Evolutionary conservation across 2,113 vertebrate species (phyloP).

Genomic region (Salvelinus namaycush): DNA sequence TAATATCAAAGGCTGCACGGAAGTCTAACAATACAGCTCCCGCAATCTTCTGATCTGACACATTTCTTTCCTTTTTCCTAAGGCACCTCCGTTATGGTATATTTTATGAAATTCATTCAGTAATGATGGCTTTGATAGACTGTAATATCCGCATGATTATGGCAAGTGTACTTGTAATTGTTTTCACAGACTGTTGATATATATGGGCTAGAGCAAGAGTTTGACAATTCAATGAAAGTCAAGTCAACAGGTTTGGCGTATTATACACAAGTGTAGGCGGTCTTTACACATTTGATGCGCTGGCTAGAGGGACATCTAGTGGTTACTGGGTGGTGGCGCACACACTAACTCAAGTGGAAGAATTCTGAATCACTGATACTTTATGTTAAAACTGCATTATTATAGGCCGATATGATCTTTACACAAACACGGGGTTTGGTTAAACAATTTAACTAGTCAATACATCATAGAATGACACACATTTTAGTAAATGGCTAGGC

Average conservation of each 20-base stretch:
- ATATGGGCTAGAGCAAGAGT: no score
- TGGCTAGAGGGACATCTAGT: constrained; percentile 30
- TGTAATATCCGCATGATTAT: not conserved
- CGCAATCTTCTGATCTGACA: not conserved
- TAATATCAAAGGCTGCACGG: no score
- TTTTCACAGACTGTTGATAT: not conserved
- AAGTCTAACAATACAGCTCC: no score
- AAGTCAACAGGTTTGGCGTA: not conserved
- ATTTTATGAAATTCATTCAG: not conserved
- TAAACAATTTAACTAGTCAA: no score
- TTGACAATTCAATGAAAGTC: not conserved
- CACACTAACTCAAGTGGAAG: not conserved
- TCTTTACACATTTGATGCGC: not conserved
- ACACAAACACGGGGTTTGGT: no score
- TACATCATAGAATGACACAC: no score
- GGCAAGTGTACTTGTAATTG: not conserved
- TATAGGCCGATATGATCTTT: no score
- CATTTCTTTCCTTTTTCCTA: not conserved
- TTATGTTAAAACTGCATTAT: no score
- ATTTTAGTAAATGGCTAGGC: no score
- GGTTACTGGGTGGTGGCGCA: not conserved
- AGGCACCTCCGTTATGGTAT: constrained; percentile 23
- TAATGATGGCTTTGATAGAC: constrained; percentile 3
- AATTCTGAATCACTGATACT: not conserved
- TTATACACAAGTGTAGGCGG: not conserved